Evolutionary conservation across 2,888 invertebrate species (phyloP).

Genomic region (Coleophora flavipennella): DNA sequence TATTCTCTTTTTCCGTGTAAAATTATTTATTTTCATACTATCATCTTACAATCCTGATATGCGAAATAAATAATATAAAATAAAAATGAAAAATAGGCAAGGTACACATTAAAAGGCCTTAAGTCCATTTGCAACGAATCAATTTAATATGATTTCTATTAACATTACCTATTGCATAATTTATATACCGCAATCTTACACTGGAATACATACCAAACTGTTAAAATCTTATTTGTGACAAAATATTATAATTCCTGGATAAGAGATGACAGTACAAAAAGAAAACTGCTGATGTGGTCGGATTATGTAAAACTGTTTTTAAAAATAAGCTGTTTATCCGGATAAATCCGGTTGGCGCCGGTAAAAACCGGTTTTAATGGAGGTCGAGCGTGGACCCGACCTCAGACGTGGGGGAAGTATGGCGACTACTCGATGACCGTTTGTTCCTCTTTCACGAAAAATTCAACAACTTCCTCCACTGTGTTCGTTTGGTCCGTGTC

Average conservation of each 20-base stretch:
- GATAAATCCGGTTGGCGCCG: slow-evolving; percentile 5
- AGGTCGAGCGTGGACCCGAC: slow-evolving; percentile 42
- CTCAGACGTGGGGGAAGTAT: slow-evolving; percentile 38
- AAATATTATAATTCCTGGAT: slow-evolving; percentile 15
- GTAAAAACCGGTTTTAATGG: slow-evolving; percentile 16
- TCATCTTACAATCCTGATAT: slow-evolving; percentile 32
- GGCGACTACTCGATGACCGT: slow-evolving; percentile 81
- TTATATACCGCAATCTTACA: slow-evolving; percentile 51
- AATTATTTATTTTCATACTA: slow-evolving; percentile 44
- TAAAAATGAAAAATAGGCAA: slow-evolving; percentile 20
- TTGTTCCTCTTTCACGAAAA: slow-evolving; percentile 97
- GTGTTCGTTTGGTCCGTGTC: slow-evolving; percentile 88
- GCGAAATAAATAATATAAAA: slow-evolving; percentile 23
- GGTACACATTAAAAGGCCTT: slow-evolving; percentile 55
- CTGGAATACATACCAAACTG: slow-evolving; percentile 40
- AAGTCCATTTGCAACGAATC: slow-evolving; percentile 63
- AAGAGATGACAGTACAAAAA: slow-evolving; percentile 42
- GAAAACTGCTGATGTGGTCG: slow-evolving; percentile 25
- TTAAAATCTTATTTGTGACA: slow-evolving; percentile 26
- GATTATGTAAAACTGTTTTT: slow-evolving; percentile 8
- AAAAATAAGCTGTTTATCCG: slow-evolving; percentile 24
- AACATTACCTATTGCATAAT: slow-evolving; percentile 66
- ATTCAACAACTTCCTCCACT: slow-evolving; percentile 96
- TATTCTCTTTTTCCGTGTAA: slow-evolving; percentile 22
- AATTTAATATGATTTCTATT: slow-evolving; percentile 69